Evolutionary conservation across 2,113 vertebrate species (phyloP).

Genomic region (Psilopsiagon aurifrons): DNA sequence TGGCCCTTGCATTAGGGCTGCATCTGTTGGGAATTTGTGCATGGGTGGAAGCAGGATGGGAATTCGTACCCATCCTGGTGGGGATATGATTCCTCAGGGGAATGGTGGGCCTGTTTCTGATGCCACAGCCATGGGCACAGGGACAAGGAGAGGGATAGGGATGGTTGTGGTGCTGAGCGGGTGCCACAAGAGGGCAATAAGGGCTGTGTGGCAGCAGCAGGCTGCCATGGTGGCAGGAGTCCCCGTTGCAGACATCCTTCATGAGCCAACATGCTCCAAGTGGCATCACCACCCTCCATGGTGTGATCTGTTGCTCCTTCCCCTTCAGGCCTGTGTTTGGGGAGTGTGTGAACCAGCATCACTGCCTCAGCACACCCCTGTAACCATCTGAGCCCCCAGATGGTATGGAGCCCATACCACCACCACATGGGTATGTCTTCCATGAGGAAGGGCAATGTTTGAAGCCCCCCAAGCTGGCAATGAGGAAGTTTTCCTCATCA

Average conservation of each 20-base stretch:
- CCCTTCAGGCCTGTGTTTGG: not conserved
- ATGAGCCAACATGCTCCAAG: fast-evolving
- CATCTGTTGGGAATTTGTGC: not conserved
- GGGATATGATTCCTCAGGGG: fast-evolving
- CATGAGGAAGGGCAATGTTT: fast-evolving
- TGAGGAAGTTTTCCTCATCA: fast-evolving
- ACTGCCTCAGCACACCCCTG: not conserved
- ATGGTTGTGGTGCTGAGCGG: not conserved
- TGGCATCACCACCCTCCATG: fast-evolving
- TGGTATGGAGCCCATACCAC: not conserved
- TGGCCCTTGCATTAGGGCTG: not conserved
- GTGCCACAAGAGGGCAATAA: constrained; percentile 7
- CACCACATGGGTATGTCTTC: fast-evolving
- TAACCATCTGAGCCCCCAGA: not conserved
- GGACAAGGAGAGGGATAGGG: not conserved
- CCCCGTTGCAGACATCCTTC: not conserved
- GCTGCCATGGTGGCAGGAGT: not conserved
- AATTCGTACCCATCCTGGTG: fast-evolving
- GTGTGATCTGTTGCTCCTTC: not conserved
- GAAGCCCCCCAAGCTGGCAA: not conserved
- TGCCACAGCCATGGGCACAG: not conserved
- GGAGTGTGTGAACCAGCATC: fast-evolving
- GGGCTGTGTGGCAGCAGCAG: not conserved
- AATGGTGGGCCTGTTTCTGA: fast-evolving
- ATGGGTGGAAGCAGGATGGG: fast-evolving